Percentiles rank a stretch among this genome's conserved stretches.
These are phyloP conservation scores for Natator depressus DNA, from an alignment of 2,113 vertebrate genomes.

Conservation along the genomic window DNA sequence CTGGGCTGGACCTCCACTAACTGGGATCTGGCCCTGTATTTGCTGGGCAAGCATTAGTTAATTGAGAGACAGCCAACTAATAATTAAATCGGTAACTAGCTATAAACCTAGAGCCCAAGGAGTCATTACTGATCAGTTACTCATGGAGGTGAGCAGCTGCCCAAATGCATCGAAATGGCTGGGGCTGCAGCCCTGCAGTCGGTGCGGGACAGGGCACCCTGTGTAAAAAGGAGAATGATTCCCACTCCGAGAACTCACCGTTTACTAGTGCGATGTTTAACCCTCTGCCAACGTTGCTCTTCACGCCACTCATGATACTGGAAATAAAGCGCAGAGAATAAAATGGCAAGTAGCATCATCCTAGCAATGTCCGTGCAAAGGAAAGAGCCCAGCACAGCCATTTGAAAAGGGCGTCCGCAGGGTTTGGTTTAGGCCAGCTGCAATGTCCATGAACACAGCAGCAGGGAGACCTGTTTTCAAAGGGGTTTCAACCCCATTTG, in stretches of 20 bases:
- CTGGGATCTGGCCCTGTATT: not conserved
- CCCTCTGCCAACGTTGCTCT: conserved; percentile 87
- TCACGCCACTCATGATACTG: conserved; percentile 86
- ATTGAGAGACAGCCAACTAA: not conserved
- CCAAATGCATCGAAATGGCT: not conserved
- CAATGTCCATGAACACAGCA: not conserved
- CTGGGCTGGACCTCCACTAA: no score
- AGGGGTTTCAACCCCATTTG: fast-evolving
- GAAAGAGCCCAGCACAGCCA: not conserved
- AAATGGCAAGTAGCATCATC: fast-evolving
- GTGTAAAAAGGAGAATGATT: fast-evolving
- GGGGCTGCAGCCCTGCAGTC: not conserved
- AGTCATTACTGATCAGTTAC: not conserved
- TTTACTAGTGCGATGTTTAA: conserved; percentile 88
- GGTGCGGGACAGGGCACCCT: not conserved
- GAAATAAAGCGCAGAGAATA: conserved; percentile 1
- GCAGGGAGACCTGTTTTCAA: not conserved
- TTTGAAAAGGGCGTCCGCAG: not conserved
- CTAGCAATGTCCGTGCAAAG: not conserved
- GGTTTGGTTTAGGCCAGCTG: not conserved
- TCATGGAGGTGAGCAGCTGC: not conserved
- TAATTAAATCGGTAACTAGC: not conserved
- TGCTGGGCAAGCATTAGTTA: not conserved
- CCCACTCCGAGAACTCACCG: conserved; percentile 74
- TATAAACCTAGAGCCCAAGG: not conserved